Conservation (phyloP, 2,113 vertebrate genomes). For the Rallus limicola region DNA sequence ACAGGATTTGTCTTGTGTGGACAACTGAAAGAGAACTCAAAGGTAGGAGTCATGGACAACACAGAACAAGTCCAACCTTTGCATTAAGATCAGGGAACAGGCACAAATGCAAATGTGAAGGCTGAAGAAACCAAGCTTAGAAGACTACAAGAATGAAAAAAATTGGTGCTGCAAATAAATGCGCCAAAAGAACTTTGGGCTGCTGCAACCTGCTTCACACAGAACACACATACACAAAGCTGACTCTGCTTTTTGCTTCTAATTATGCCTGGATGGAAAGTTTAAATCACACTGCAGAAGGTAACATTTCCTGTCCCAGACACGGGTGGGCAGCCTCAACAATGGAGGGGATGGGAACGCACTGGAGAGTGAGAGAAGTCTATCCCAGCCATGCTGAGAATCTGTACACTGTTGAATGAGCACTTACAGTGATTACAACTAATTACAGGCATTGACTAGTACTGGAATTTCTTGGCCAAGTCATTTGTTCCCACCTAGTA, state of each 20-base stretch:
- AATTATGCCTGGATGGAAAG: background rate
- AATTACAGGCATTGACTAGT: background rate
- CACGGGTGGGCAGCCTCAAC: background rate
- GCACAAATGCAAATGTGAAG: background rate
- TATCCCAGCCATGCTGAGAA: background rate
- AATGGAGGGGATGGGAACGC: background rate
- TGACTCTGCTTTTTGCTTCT: background rate
- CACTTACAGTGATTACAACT: accelerated
- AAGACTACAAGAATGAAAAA: background rate
- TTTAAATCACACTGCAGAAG: background rate
- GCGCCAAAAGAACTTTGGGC: background rate
- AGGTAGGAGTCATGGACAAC: background rate
- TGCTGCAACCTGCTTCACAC: background rate
- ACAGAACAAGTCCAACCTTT: background rate
- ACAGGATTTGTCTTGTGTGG: background rate
- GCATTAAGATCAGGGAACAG: background rate
- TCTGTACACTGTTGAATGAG: background rate
- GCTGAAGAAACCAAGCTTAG: background rate
- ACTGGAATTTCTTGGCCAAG: background rate
- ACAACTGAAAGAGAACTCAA: background rate
- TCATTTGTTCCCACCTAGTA: background rate
- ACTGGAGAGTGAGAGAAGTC: background rate
- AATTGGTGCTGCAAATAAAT: background rate
- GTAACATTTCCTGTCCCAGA: background rate
- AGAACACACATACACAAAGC: background rate